Base-by-base conservation (phyloP, 2,888 invertebrate species). In the Apotomis betuletana region DNA sequence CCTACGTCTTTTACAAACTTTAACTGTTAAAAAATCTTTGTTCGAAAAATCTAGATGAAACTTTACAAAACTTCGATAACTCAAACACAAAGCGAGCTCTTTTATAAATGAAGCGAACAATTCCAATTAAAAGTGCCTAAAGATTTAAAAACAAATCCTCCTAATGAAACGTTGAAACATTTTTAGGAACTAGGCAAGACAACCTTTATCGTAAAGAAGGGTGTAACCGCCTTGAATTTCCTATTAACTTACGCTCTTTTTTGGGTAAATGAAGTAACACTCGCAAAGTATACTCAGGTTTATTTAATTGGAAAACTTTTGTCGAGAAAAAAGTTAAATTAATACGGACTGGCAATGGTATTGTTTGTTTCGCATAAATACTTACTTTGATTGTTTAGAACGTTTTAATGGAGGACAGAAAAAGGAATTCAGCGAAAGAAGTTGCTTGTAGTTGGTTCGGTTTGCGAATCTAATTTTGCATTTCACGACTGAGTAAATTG, bases 261-360 rank as follows among this genome's bases (percentile, higher is more conserved):
- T 49, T 49, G 10, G 6, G 44, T 8, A 6, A 49, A 10, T 1
- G 10, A 8, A 9, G 55, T 52, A 68, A 70, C 69, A 70, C 52
- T 60, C 46, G 59, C 59, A 54, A 65, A 70, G 54, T 70, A 70
- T 54, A 65, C 69, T 64, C 58, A 13, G 70, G 59, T 54, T 59
- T 70, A 70, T 70, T 70, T 70, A 70, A 70, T 70, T 70, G 64
- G 70, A 70, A 70, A 70, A 70, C 36, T 70, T 70, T 70, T 70
- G 46, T 58, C 46, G 38, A 65, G 27, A 70, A 64, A 70, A 70
- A 70, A 70, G 70, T 70, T 70, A 60, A 70, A 65, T 70, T 58
- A 70, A 64, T 58, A 59, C 63, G 52, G 54, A 64, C 64, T 44
- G 63, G 52, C 46, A 58, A 55, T 61, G 70, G n/a, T 52, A 27